Evolutionary conservation across 2,113 vertebrate species (phyloP), one percentile per base, ranked within the genome.

Genomic region (Eretmodus cyanostictus): DNA sequence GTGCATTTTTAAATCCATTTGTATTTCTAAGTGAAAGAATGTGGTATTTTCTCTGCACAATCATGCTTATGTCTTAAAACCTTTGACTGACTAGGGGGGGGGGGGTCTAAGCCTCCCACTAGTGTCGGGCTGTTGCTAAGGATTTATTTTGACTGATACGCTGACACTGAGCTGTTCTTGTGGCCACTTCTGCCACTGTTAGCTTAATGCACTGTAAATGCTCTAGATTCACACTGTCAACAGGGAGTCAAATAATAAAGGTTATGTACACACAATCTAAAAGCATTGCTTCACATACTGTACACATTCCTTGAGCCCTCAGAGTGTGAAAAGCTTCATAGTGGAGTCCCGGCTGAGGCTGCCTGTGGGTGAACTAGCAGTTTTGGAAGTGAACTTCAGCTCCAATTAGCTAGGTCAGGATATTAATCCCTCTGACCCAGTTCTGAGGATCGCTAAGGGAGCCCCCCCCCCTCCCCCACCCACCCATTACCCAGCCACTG

Each of bases 401-500:
- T 92, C 63, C 80, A 82, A 81, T 87, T 66, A 63, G 81, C 63
- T 42, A 63, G 82, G 84, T 87, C 82, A 92, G 78, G 92, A 93
- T 92, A 95, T 88, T 87, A 95, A 95, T 94, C 93, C 93, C 38
- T 84, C 80, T 95, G 93, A 95, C 95, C 96, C 92, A 96, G 82
- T 94, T 96, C 87, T 89, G 66, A 86, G 80, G 31, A 84, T 84
- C 17, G 6, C 73, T 5, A 9, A 19, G 45, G 45, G 61, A 90
- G 54, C 38, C 71, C 88, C 83, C 86, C 87, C 76, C 54, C 88
- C 83, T 84, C 87, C 76, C 66, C 55, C 38, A 61, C 57, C 29
- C 31, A 71, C 51, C 76, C 84, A 55, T 80, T 80, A 73, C 78
- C 53, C 82, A 73, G 45, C 55, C 63, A 76, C 80, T 84, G 73